Evolutionary conservation across 1,140 invertebrate genomes (phyloP).

Genomic region (Acromyrmex charruanus): DNA sequence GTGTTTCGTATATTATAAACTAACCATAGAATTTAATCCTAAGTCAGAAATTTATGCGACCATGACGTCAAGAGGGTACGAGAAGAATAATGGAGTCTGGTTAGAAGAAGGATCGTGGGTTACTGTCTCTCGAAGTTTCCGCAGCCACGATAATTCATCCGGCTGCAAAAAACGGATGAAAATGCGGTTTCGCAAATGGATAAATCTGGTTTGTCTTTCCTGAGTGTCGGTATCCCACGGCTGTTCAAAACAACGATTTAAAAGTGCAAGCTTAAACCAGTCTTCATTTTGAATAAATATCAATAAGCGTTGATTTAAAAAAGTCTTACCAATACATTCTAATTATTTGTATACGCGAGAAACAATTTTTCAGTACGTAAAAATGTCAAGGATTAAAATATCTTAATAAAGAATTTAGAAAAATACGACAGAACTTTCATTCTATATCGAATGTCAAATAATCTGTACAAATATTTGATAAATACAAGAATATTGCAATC

Average conservation of each 20-base stretch:
- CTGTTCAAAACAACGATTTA: constrained; percentile 73
- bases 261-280: constrained; percentile 54
- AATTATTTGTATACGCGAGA: background rate
- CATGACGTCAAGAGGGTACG: background rate
- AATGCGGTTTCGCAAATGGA: constrained; percentile 74
- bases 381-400: background rate
- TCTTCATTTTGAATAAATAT: constrained; percentile 11
- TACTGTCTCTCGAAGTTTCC: constrained; percentile 42
- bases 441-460: background rate
- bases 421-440: constrained; percentile 8
- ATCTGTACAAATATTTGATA: constrained; percentile 15
- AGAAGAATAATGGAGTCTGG: constrained; percentile 59
- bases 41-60: background rate
- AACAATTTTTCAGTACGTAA: background rate
- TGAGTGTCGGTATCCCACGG: constrained; percentile 71
- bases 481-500: constrained; percentile 11
- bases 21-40: background rate
- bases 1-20: background rate
- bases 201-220: constrained; percentile 72
- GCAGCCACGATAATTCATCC: constrained; percentile 69
- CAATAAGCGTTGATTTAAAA: background rate
- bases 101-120: constrained; percentile 46
- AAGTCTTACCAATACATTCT: background rate
- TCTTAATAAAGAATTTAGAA: background rate
- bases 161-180: constrained; percentile 63